Evolutionary conservation across 2,888 invertebrate species (phyloP).

Genomic region (Coelinius sp.): DNA sequence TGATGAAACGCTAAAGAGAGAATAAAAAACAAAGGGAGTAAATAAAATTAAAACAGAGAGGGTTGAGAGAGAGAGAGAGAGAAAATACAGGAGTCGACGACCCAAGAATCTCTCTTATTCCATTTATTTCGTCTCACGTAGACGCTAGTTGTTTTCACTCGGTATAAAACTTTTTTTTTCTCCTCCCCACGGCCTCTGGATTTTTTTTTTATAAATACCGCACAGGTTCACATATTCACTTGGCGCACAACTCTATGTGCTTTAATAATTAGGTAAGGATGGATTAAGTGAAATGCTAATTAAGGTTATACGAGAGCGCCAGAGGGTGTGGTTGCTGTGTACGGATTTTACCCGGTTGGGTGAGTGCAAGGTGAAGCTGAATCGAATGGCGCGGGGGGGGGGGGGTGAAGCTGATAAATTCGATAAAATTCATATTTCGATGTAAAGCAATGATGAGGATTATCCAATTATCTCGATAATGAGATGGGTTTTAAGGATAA

Average conservation of each 20-base stretch:
- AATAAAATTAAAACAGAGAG: constrained; percentile 5
- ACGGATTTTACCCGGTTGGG: neutral
- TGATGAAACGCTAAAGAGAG: neutral
- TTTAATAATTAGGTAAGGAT: constrained; percentile 13
- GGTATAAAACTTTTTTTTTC: constrained; percentile 7
- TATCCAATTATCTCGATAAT: no score
- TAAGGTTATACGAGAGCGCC: neutral
- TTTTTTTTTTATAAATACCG: neutral
- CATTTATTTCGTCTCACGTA: constrained; percentile 20
- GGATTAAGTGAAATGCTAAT: constrained; percentile 13
- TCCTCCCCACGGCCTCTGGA: neutral
- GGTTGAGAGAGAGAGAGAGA: neutral
- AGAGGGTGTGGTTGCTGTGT: neutral
- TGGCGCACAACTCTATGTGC: neutral
- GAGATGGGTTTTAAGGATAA: no score
- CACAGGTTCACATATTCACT: neutral
- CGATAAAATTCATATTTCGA: no score
- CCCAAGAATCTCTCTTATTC: constrained; percentile 12
- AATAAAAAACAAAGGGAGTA: neutral
- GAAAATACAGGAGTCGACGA: neutral
- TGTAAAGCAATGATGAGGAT: no score
- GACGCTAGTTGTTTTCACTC: constrained; percentile 13
- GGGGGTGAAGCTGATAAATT: no score
- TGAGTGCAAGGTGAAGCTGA: neutral
- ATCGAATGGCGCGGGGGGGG: no score